Evolutionary conservation across 37 sponge, comb jelly and placozoan genomes (phyloP).

Genomic region (Oscarella lobularis): DNA sequence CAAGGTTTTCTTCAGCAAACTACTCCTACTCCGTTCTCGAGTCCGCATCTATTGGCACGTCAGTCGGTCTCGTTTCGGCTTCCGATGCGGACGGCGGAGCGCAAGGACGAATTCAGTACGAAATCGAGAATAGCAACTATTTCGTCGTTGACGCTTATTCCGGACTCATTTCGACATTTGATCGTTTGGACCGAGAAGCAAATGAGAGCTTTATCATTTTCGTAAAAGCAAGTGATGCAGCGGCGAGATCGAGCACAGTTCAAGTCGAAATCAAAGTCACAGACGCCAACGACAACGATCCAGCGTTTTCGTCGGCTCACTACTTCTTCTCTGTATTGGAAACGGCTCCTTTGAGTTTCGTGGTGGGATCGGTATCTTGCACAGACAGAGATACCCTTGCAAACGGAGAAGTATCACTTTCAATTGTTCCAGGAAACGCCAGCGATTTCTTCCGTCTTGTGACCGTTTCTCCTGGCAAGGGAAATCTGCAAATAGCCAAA

Average conservation of each 20-base stretch:
- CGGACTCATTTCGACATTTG: background rate
- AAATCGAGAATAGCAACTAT: background rate
- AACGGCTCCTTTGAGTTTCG: background rate
- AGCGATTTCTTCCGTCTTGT: background rate
- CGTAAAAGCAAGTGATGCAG: background rate
- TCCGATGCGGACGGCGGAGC: conserved; percentile 38
- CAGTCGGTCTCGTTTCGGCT: conserved; percentile 21
- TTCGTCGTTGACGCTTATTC: background rate
- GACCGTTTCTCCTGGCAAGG: background rate
- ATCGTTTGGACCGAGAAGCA: background rate
- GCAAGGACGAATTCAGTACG: conserved; percentile 32
- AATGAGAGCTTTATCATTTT: background rate
- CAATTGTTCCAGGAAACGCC: background rate
- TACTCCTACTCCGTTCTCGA: conserved; percentile 40
- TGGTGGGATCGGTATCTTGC: background rate
- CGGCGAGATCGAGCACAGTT: background rate
- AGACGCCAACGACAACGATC: conserved; percentile 16
- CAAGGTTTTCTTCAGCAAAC: background rate
- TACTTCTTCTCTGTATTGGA: conserved; percentile 25
- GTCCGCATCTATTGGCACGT: conserved; percentile 16
- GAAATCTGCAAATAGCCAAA: background rate
- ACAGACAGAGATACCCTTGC: background rate
- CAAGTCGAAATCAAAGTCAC: background rate
- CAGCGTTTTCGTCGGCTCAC: conserved; percentile 16
- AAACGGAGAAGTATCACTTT: background rate